Evolutionary conservation across 1,140 invertebrate genomes (phyloP), one percentile per base, ranked within the genome.

Genomic region (Micrasema minimum): DNA sequence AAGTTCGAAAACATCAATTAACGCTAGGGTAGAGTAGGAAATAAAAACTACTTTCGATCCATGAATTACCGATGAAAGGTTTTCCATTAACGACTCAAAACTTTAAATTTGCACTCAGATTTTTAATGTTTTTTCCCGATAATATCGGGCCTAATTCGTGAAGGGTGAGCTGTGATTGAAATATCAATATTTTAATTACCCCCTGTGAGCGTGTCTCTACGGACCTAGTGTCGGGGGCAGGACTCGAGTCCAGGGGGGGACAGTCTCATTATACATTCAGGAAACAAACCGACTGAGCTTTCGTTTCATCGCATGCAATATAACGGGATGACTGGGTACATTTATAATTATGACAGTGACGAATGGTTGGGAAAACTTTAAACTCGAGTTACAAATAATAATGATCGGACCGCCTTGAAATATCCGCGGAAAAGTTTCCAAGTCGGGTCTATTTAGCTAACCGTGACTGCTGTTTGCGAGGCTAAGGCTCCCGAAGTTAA

Each of bases 271-370:
- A 73, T 43, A 55, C 31, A 73, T 73, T 73, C 72, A 62, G 20
- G 23, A 23, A 57, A 46, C 72, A 64, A 16, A 41, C 50, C 62
- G 31, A 51, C 35, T 37, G 61, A 46, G 50, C 69, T 45, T 65
- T 67, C 26, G 53, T 64, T 64, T 46, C 22, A 64, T 64, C 59
- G 59, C 65, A 51, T 67, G 67, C 72, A 74, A 71, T 71, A 64
- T 71, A 66, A 48, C 26, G 57, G 59, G 66, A 74, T 71, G 72
- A 71, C 72, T 71, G 68, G 72, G 65, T 71, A 74, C 72, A 74
- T 74, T 74, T 66, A 74, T 71, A 74, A 74, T 74, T 74, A 74
- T 74, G 72, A 74, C 72, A 74, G 62, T 74, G 72, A 74, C 68
- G 61, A 65, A 74, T 74, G 69, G 66, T 62, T 55, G 62, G 62